Percentiles rank a stretch among this genome's conserved stretches.
These are phyloP conservation scores for Stegostoma tigrinum DNA, from an alignment of 2,113 vertebrate species.

Conservation along the genomic window DNA sequence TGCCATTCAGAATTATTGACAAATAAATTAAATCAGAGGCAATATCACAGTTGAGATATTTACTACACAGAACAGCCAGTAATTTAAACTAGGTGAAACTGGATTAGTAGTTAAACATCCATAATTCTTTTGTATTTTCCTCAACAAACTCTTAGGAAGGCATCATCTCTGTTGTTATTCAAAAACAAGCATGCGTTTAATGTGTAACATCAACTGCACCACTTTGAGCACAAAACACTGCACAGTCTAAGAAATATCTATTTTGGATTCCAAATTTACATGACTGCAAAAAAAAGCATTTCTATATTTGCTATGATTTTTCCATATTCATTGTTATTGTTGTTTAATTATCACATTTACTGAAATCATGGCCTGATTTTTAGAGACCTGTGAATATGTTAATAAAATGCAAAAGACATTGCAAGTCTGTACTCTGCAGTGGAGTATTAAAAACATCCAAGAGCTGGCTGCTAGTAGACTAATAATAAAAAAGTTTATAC, in stretches of 20 bases:
- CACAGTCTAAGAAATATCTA: not conserved
- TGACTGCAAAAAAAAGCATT: not conserved
- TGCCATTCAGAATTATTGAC: not conserved
- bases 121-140: not conserved
- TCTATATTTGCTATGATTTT: not conserved
- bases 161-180: not conserved
- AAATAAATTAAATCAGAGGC: not conserved
- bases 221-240: not conserved
- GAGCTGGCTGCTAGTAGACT: not conserved
- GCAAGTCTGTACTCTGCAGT: not conserved
- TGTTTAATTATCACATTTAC: not conserved
- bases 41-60: not conserved
- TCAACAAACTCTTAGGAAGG: not conserved
- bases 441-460: not conserved
- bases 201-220: not conserved
- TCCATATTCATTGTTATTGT: not conserved
- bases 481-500: not conserved
- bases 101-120: not conserved
- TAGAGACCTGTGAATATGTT: not conserved
- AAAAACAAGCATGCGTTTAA: no score
- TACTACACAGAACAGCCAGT: not conserved
- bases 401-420: not conserved
- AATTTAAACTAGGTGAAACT: not conserved
- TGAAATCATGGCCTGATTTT: not conserved
- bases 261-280: not conserved